Conservation (phyloP, 2,113 vertebrate species). For the Actinemys pallida region DNA sequence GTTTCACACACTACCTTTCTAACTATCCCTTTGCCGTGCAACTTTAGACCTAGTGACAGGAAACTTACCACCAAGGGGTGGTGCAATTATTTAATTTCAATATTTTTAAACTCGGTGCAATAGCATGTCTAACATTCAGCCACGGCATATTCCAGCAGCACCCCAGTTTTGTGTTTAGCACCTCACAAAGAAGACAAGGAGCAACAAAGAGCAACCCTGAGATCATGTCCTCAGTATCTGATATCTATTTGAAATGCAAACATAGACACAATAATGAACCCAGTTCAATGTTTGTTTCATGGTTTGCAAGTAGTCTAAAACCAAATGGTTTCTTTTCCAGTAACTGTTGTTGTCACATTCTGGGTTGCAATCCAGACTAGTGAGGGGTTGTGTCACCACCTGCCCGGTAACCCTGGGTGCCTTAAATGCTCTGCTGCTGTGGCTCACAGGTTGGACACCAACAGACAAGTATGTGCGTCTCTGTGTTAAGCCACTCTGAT, state of each 20-base stretch:
- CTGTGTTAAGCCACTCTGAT: background rate
- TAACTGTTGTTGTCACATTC: background rate
- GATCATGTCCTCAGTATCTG: background rate
- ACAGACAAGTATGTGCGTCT: background rate
- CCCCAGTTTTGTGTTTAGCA: background rate
- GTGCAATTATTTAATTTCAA: background rate
- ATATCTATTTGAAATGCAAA: background rate
- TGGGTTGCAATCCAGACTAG: background rate
- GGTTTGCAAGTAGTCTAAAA: background rate
- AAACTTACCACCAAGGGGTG: background rate
- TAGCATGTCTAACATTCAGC: background rate
- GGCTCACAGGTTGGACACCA: background rate
- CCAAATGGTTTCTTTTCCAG: background rate
- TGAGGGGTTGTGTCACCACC: background rate
- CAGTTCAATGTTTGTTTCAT: background rate
- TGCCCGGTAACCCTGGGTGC: background rate
- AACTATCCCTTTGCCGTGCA: background rate
- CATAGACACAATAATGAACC: background rate
- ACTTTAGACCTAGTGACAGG: background rate
- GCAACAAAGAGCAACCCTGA: background rate
- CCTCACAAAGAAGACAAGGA: background rate
- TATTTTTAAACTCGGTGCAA: background rate
- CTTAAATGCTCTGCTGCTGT: background rate
- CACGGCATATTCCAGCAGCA: background rate
- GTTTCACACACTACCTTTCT: background rate